phyloP scores from a whole-genome alignment of 1,140 invertebrate species.

The Daktulosphaira vitifoliae region DNA sequence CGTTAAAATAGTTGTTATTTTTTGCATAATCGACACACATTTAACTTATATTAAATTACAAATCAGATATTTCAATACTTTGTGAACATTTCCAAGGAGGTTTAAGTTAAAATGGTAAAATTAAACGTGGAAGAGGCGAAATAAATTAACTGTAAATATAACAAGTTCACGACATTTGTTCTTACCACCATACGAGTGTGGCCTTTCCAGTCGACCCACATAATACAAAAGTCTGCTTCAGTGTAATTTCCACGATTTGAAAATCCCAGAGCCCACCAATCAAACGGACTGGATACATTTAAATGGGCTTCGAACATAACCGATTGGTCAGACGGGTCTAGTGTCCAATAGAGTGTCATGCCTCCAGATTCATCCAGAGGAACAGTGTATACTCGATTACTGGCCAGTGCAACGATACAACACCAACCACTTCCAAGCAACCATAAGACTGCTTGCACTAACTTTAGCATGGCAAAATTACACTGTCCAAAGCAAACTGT shows the following conservation, averaged over 20 bases:
- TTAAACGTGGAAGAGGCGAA: no score
- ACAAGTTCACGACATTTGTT: no score
- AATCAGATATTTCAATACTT: no score
- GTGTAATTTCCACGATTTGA: slow-evolving; percentile 72
- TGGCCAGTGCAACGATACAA: neutral
- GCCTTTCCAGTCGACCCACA: slow-evolving; percentile 63
- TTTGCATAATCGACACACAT: no score
- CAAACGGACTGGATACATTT: slow-evolving; percentile 34
- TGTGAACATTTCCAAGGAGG: no score
- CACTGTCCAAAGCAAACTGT: neutral
- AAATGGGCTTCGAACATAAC: slow-evolving; percentile 35
- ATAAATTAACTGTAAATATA: no score
- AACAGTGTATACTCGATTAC: slow-evolving; percentile 33
- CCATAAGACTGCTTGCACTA: neutral
- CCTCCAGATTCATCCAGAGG: slow-evolving; percentile 38
- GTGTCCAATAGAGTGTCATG: slow-evolving; percentile 37
- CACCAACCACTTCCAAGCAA: neutral
- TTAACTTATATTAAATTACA: no score
- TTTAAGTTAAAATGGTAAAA: no score
- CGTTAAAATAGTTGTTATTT: no score
- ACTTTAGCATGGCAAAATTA: neutral
- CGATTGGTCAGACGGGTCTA: slow-evolving; percentile 32
- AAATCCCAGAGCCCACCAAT: slow-evolving; percentile 84
- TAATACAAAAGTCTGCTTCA: slow-evolving; percentile 75
- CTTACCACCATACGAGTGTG: slow-evolving; percentile 58